Evolutionary conservation across 2,797 vertebrate genomes (phyloP).

Genomic region (Hypotaenidia okinawae): DNA sequence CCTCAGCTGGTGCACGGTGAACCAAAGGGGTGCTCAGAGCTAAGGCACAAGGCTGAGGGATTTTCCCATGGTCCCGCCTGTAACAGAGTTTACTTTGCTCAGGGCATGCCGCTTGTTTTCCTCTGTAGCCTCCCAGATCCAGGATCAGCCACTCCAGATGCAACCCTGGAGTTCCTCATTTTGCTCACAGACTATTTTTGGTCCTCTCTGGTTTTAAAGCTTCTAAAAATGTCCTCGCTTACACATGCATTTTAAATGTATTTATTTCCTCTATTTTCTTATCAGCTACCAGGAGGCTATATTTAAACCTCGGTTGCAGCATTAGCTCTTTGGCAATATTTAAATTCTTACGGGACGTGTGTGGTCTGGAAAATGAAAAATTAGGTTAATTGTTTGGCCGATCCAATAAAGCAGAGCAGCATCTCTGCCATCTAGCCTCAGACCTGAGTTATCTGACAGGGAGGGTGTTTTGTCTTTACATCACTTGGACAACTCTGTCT

Average conservation of each 20-base stretch:
- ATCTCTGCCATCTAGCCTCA: not conserved
- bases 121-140: not conserved
- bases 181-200: not conserved
- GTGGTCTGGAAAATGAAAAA: not conserved
- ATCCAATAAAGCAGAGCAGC: not conserved
- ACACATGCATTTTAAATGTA: not conserved
- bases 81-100: not conserved
- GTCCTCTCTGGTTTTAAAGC: not conserved
- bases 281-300: not conserved
- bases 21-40: not conserved
- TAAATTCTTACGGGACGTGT: rapidly evolving
- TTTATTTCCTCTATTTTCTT: not conserved
- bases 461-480: not conserved
- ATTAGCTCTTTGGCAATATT: not conserved
- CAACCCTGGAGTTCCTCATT: not conserved
- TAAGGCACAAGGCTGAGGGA: not conserved
- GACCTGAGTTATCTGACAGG: not conserved
- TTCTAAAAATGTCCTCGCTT: not conserved
- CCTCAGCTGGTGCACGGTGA: not conserved
- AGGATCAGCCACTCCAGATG: not conserved
- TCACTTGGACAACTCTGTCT: not conserved
- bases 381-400: not conserved
- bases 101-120: not conserved
- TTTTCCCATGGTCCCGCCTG: not conserved
- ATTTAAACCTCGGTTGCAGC: not conserved